Evolutionary conservation across 1,140 invertebrate species (phyloP).

Genomic region (Formica selysi): DNA sequence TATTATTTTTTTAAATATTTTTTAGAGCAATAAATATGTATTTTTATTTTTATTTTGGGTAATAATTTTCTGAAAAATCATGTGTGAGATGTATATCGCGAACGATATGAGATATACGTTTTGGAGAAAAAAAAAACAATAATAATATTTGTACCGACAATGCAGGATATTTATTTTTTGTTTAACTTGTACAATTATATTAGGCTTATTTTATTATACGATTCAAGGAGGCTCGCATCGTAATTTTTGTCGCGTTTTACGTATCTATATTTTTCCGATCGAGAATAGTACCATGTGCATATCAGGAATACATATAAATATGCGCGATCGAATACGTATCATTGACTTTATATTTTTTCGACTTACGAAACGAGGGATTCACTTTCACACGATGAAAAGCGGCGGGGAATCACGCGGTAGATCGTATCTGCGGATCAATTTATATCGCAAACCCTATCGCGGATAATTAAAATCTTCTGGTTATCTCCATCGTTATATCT

Average conservation of each 20-base stretch:
- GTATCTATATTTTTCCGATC: not conserved
- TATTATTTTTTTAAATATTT: too few species aligned
- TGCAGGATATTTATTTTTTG: not conserved
- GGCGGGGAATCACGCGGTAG: slow-evolving; percentile 45
- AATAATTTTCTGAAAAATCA: not conserved
- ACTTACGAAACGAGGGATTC: slow-evolving; percentile 65
- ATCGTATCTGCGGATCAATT: slow-evolving; percentile 65
- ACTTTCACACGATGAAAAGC: slow-evolving; percentile 71
- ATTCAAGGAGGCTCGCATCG: not conserved
- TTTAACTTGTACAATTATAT: not conserved
- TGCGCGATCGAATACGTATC: not conserved
- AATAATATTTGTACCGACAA: not conserved
- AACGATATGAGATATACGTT: not conserved
- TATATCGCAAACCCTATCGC: slow-evolving; percentile 36
- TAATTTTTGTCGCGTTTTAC: not conserved
- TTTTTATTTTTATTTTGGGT: not conserved
- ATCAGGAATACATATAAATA: not conserved
- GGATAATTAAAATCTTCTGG: slow-evolving; percentile 60
- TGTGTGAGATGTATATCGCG: not conserved
- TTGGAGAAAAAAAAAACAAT: not conserved
- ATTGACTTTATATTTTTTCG: slow-evolving; percentile 51
- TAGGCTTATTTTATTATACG: not conserved
- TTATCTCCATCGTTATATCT: slow-evolving; percentile 54
- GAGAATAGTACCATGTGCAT: not conserved
- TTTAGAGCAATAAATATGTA: too few species aligned